Conservation (phyloP, 2,113 vertebrate genomes). For the Brachypteracias leptosomus region DNA sequence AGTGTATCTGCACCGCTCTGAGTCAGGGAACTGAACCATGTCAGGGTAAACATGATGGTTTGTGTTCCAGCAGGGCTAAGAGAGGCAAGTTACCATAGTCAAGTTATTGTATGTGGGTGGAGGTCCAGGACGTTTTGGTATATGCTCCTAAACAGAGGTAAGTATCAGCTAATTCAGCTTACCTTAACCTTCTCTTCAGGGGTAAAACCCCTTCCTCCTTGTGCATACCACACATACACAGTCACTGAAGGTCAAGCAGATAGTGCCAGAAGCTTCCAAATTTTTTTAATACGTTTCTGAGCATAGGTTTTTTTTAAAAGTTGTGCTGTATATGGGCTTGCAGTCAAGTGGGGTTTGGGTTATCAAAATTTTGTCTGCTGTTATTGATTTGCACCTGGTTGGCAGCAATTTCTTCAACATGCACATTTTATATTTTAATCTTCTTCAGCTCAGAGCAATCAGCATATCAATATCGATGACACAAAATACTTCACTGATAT, state of each 20-base stretch:
- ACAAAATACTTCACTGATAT: background rate
- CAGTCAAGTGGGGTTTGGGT: background rate
- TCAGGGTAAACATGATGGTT: background rate
- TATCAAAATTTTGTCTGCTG: background rate
- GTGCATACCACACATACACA: background rate
- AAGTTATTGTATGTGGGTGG: background rate
- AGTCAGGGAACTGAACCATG: background rate
- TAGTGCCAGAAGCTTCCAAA: background rate
- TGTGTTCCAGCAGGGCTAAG: background rate
- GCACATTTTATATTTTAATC: slow-evolving; percentile 11
- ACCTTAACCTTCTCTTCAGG: background rate
- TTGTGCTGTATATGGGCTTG: background rate
- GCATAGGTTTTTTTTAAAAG: background rate
- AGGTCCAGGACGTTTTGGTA: background rate
- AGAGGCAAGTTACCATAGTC: background rate
- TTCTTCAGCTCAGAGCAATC: slow-evolving; percentile 5
- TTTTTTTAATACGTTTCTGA: background rate
- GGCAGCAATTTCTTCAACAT: background rate
- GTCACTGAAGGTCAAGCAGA: background rate
- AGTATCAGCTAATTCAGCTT: background rate
- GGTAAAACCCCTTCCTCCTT: background rate
- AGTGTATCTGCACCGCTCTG: too few relatives aligned
- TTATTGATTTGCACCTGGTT: background rate
- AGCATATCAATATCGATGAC: background rate
- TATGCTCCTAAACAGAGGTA: background rate